Percentiles rank a stretch among this genome's conserved stretches.
These are phyloP conservation scores for Charaxes varanes DNA, from an alignment of 1,140 invertebrate species.

Conservation along the genomic window DNA sequence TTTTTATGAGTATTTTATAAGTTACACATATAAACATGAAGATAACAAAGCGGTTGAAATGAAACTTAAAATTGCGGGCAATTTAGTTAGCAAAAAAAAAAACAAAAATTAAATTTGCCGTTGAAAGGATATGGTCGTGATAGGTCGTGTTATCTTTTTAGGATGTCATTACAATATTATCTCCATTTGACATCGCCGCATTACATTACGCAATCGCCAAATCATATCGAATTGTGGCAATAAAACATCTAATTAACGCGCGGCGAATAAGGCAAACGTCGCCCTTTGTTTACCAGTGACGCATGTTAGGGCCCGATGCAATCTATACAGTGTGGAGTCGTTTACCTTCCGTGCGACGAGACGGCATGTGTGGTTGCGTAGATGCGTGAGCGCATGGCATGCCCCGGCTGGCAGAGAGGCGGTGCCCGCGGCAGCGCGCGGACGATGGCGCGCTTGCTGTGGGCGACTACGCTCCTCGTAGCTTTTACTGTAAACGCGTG, in stretches of 20 bases:
- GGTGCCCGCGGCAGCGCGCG: slow-evolving; percentile 56
- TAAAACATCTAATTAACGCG: slow-evolving; percentile 27
- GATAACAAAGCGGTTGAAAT: no score
- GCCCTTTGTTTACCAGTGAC: slow-evolving; percentile 69
- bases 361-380: slow-evolving; percentile 58
- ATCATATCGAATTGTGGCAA: slow-evolving; percentile 8
- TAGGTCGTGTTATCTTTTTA: no score
- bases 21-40: no score
- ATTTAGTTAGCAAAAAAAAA: no score
- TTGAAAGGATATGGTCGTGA: no score
- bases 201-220: slow-evolving; percentile 12
- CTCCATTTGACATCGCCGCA: no score
- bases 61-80: no score
- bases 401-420: slow-evolving; percentile 44
- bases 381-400: slow-evolving; percentile 56
- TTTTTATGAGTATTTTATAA: no score
- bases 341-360: slow-evolving; percentile 68
- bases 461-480: slow-evolving; percentile 43
- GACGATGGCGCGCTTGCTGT: slow-evolving; percentile 63
- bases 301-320: slow-evolving; percentile 59
- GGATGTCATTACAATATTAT: no score
- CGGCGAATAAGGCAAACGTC: slow-evolving; percentile 46
- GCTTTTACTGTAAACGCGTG: slow-evolving; percentile 29
- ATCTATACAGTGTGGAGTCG: slow-evolving; percentile 61
- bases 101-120: no score